Percentiles rank a stretch among this genome's conserved stretches.
Conservation (phyloP, 1,140 invertebrate species). For the Bombus terrestris region DNA sequence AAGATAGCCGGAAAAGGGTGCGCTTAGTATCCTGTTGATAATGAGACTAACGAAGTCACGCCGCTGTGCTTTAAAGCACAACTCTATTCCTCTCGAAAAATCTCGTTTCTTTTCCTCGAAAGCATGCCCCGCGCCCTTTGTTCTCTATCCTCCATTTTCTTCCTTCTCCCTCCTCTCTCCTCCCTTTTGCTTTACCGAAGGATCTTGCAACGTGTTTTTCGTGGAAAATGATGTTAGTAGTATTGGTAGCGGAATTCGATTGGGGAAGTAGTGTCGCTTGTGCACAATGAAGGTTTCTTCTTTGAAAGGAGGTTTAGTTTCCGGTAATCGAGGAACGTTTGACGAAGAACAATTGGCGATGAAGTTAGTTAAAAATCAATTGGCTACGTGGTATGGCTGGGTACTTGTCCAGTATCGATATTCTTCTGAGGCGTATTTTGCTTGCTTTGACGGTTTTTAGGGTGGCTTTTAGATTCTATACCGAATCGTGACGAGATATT, state of each 20-base stretch:
- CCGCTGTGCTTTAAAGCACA: not conserved
- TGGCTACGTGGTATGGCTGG: not conserved
- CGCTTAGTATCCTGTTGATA: slow-evolving; percentile 15
- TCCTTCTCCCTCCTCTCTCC: too few species aligned
- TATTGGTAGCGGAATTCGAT: not conserved
- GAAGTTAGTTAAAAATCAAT: not conserved
- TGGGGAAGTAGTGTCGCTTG: not conserved
- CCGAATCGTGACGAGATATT: too few species aligned
- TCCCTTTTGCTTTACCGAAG: too few species aligned
- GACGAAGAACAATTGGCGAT: not conserved
- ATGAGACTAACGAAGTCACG: slow-evolving; percentile 24
- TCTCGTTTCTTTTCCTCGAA: not conserved
- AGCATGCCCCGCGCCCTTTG: too few species aligned
- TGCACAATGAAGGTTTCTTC: not conserved
- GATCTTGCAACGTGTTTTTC: not conserved
- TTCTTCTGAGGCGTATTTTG: not conserved
- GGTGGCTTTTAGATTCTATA: too few species aligned
- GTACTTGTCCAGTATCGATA: not conserved
- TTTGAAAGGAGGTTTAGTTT: not conserved
- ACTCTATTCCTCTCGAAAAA: not conserved
- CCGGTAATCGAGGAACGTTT: not conserved
- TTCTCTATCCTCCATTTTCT: not conserved
- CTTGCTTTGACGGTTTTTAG: not conserved
- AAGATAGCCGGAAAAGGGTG: not conserved
- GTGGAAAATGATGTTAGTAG: not conserved